These are phyloP conservation scores for Enteromius radiatus DNA, from an alignment of 2,797 vertebrate genomes.

Conservation along the genomic window DNA sequence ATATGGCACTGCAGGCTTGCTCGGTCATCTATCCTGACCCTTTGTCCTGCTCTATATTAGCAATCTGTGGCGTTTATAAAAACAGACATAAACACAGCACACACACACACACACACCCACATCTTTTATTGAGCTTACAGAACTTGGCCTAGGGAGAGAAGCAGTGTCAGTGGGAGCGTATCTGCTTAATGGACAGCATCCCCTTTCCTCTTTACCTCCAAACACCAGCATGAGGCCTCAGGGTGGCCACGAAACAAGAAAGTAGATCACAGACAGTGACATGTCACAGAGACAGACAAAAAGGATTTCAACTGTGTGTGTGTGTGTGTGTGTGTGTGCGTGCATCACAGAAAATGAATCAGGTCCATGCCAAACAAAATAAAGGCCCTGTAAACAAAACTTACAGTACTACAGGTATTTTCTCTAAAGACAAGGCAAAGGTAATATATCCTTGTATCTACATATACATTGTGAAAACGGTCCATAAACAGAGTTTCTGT, in stretches of 20 bases:
- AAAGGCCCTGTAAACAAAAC: slow-evolving; percentile 11
- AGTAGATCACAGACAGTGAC: slow-evolving; percentile 55
- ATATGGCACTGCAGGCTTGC: slow-evolving; percentile 32
- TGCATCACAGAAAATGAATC: neutral
- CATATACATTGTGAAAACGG: neutral
- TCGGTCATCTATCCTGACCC: slow-evolving; percentile 38
- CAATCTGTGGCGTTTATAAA: slow-evolving; percentile 29
- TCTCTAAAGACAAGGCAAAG: neutral
- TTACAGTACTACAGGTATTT: neutral
- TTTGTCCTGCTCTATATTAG: slow-evolving; percentile 38
- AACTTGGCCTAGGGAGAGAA: slow-evolving; percentile 37
- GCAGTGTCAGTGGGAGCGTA: slow-evolving; percentile 22
- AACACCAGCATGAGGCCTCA: slow-evolving; percentile 42
- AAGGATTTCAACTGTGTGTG: neutral
- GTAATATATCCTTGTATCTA: neutral
- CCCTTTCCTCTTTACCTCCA: slow-evolving; percentile 41
- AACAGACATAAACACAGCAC: slow-evolving; percentile 26
- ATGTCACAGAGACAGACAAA: slow-evolving; percentile 45
- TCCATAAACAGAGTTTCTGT: neutral
- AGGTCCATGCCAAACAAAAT: neutral
- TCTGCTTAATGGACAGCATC: slow-evolving; percentile 45
- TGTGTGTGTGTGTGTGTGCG: no score
- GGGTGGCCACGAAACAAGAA: slow-evolving; percentile 33
- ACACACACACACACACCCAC: slow-evolving; percentile 30
- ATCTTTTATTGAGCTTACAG: slow-evolving; percentile 18